These are phyloP conservation scores for Diaprepes abbreviatus DNA, from an alignment of 2,888 invertebrate species.

Conservation along the genomic window DNA sequence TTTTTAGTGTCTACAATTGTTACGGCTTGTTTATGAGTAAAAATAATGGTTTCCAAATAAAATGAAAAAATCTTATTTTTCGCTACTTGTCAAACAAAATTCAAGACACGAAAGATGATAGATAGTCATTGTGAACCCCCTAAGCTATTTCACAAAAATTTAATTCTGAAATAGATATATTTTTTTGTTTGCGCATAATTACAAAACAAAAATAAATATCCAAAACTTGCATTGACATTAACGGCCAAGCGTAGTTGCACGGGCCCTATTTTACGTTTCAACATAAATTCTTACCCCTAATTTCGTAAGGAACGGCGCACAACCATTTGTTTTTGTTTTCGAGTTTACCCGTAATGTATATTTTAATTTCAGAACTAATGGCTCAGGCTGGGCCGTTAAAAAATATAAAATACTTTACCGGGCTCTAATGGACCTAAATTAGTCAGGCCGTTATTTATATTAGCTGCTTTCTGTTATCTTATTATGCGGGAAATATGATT, in stretches of 20 bases:
- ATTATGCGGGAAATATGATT: too few species aligned
- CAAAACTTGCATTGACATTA: constrained; percentile 11
- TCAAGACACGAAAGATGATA: too few species aligned
- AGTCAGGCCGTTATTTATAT: constrained; percentile 8
- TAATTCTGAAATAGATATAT: too few species aligned
- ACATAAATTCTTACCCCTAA: constrained; percentile 20
- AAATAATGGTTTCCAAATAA: too few species aligned
- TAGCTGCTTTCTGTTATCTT: too few species aligned
- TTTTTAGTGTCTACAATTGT: too few species aligned
- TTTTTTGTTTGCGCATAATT: too few species aligned
- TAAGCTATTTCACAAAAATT: too few species aligned
- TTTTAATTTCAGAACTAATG: constrained; percentile 15
- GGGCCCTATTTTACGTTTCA: not conserved
- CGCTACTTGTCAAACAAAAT: too few species aligned
- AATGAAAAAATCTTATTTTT: too few species aligned
- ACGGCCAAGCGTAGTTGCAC: not conserved
- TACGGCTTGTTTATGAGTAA: too few species aligned
- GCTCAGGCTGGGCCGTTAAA: constrained; percentile 14
- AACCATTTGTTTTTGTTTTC: constrained; percentile 20
- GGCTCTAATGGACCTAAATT: constrained; percentile 11
- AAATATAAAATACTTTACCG: constrained; percentile 8
- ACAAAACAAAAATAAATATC: not conserved
- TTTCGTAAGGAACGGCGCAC: constrained; percentile 2
- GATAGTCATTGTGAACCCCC: too few species aligned
- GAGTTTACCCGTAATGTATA: constrained; percentile 16